Evolutionary conservation across 2,113 vertebrate genomes (phyloP), one percentile per base, ranked within the genome.

Genomic region (Anser brachyrhynchus): DNA sequence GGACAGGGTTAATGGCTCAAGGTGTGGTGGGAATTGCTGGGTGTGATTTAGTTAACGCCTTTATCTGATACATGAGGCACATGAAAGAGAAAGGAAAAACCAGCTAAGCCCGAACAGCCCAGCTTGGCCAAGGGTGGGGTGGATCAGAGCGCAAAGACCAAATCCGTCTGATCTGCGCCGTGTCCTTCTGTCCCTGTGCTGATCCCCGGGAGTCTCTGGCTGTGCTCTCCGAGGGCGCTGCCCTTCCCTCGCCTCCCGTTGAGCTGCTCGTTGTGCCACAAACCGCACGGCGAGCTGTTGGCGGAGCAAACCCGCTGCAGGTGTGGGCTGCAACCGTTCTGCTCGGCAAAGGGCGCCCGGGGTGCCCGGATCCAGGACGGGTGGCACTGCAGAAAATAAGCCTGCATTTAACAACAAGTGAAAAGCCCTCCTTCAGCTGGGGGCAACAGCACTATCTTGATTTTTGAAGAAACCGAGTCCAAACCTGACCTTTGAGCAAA

Each of bases 51-150:
- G 58, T 76, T 76, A 91, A 87, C 9, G 10, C 26, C 31, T 37
- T 29, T 43, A 57, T 61, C 61, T 58, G n/a, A 61, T 75, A 66
- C 0, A 76, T 12, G 41, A 92, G 67, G 52, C 70, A 37, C 31
- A 52, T 23, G 28, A 77, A 91, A 44, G 59, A 72, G 16, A 84
- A 25, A 89, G 58, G 71, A 52, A 91, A 96, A 95, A 87, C 66
- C 6, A 31, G 80, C 41, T 72, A 23, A 76, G 1, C 79, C 0
- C 0, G 73, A 90, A 84, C 6, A 72, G 41, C 41, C 29, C 35
- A n/a, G 61, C 21, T n/a, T 89, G 54, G 54, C 49, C 28, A 58
- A 58, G 46, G 43, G 46, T 52, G 39, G 83, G 80, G 51, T 46
- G 3, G 2, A 74, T 35, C 4, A 37, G 39, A 5, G 54, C 22